Percentiles rank a stretch among this genome's conserved stretches.
phyloP scores from a whole-genome alignment of 1,140 invertebrate species.

The Drosophila varians region DNA sequence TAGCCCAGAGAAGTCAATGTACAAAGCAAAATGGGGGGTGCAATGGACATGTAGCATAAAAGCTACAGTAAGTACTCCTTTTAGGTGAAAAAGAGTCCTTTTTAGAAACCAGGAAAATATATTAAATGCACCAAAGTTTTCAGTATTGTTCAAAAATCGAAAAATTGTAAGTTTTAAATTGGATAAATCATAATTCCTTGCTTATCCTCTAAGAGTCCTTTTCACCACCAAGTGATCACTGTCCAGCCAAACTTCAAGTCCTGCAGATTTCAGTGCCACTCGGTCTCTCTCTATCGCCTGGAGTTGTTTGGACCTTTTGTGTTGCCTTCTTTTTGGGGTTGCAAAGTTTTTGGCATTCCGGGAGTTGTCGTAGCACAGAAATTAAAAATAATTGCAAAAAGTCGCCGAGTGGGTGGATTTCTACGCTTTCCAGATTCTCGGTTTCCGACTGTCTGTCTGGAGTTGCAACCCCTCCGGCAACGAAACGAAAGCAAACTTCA shows the following conservation, averaged over 20 bases:
- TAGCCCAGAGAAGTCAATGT: slow-evolving; percentile 82
- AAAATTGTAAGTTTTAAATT: no score
- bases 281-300: slow-evolving; percentile 5
- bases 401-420: slow-evolving; percentile 44
- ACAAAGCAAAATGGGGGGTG: slow-evolving; percentile 74
- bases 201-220: neutral
- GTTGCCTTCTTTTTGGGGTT: slow-evolving; percentile 62
- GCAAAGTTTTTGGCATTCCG: slow-evolving; percentile 74
- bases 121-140: no score
- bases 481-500: slow-evolving; percentile 60
- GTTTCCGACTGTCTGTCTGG: slow-evolving; percentile 56
- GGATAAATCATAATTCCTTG: no score
- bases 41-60: slow-evolving; percentile 35
- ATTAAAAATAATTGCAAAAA: slow-evolving; percentile 73
- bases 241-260: slow-evolving; percentile 10
- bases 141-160: no score
- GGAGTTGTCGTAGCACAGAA: slow-evolving; percentile 70
- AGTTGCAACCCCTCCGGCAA: slow-evolving; percentile 67
- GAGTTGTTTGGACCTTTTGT: slow-evolving; percentile 27
- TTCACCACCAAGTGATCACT: neutral
- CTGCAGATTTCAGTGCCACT: slow-evolving; percentile 41
- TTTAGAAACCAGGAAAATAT: no score
- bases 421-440: slow-evolving; percentile 1
- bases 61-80: slow-evolving; percentile 8
- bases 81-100: no score